These are phyloP conservation scores for Poeciliopsis presidionis DNA, from an alignment of 2,797 vertebrate species.

Conservation along the genomic window DNA sequence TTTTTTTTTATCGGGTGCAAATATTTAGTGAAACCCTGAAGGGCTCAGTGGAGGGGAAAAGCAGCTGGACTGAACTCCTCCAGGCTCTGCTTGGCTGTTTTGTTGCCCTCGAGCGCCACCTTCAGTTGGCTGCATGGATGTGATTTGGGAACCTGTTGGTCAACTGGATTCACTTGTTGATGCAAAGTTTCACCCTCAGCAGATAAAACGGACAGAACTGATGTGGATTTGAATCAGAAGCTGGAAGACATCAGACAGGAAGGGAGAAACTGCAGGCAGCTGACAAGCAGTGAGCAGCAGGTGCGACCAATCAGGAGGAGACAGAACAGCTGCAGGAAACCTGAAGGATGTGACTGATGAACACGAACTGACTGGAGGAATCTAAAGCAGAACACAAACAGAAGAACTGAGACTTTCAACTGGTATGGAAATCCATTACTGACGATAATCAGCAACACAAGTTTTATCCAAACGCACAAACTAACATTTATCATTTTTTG, in stretches of 20 bases:
- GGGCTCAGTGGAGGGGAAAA: background rate
- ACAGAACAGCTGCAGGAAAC: background rate
- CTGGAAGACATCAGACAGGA: no score
- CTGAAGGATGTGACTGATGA: background rate
- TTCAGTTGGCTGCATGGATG: background rate
- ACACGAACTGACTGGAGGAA: background rate
- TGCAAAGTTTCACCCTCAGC: background rate
- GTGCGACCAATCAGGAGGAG: background rate
- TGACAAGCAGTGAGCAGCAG: background rate
- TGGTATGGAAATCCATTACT: background rate
- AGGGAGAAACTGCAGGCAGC: no score
- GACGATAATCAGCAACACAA: background rate
- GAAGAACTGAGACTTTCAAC: background rate
- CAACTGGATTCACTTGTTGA: conserved; percentile 25
- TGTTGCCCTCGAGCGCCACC: conserved; percentile 52
- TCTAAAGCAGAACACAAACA: background rate
- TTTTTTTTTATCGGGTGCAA: background rate
- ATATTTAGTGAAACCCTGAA: background rate
- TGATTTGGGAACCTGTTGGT: background rate
- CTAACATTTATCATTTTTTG: background rate
- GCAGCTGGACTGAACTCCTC: conserved; percentile 12
- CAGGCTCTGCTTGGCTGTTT: background rate
- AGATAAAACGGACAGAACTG: background rate
- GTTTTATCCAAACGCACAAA: background rate
- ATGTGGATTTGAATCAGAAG: background rate